Base-by-base conservation (phyloP, 2,888 invertebrate species). In the Troilus luridus region DNA sequence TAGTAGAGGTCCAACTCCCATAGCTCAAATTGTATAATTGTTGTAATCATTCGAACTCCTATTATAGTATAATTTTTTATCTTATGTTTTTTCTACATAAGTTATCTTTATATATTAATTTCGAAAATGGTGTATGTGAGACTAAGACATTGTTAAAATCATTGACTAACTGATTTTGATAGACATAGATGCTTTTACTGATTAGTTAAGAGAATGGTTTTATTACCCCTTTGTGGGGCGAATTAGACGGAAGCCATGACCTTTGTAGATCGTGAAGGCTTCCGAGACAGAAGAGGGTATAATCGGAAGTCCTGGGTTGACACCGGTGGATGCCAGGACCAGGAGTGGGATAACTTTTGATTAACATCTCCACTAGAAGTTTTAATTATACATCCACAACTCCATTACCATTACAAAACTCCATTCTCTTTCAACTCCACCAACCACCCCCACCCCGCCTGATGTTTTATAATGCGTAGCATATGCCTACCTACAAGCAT, bases 371-470 rank as follows among this genome's bases (percentile, higher is more conserved):
- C 27, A 77, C 72, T 77, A 77, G 17, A 77, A 77, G 27, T 77
- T 77, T 77, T 77, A 77, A 77, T 77, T 77, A 77, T 77, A 77
- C 72, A 77, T 41, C 72, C 72, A 41, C 72, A 77, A 77, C 41
- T 41, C 41, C 72, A 77, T 77, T 77, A 77, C 27, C 72, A 77
- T 77, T 77, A 77, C 72, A 77, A 77, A 77, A 77, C 41, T 77
- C 72, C 19, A 77, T 77, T 77, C 27, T 77, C 72, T 77, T 77
- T 77, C 72, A 77, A 17, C 72, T 41, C 72, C 27, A 5, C 27
- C 27, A 7, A 27, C 24, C 8, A 8, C 27, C 1, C 9, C 19
- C 19, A 8, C 9, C 11, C 24, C 64, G n/a, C 14, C 7, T 17
- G n/a, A 14, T 24, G 41, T 77, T 77, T 77, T 77, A 41, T 77